Base-by-base conservation (phyloP, 2,888 invertebrate species). In the Arenicola marina region DNA sequence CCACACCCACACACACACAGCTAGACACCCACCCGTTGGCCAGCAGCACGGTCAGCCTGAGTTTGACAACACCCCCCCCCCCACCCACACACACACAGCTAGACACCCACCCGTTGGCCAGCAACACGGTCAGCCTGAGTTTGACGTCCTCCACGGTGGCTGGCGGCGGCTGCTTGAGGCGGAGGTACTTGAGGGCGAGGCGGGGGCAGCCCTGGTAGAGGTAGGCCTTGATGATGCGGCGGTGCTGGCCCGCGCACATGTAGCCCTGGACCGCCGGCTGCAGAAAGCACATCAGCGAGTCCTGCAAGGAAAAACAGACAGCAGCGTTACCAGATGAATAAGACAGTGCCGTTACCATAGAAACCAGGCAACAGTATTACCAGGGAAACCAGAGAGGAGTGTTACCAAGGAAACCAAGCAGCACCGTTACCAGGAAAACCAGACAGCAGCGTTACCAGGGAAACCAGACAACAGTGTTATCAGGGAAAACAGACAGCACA, bases 241-340 rank as follows among this genome's bases (percentile, higher is more conserved):
- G 86, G 80, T 92, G 92, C 77, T 92, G 91, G 90, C 91, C 91
- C 11, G 87, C 86, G 31, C 88, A 87, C 21, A 92, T 84, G 28
- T 89, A 87, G 1, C 85, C 84, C 72, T 86, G 84, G 0, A 90
- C 87, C 29, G 88, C 79, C 0, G 87, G 86, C 74, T 90, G 88
- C 71, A 90, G 85, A 3, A 91, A 84, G 69, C 89, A 87, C 71
- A 87, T 87, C 59, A 90, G 84, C 0, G 90, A 89, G 67, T 88
- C 88, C 88, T 89, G 83, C 38, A 81, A 60, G 11, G n/a, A 31
- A 56, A 2, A 28, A 15, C 7, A 53, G 29, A 28, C 18, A n/a
- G n/a, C n/a, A n/a, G n/a, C n/a, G n/a, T n/a, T n/a, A n/a, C 7
- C 18, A 15, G 15, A 38, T 15, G 38, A 15, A 7, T 15, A 38